Percentiles rank a stretch among this genome's conserved stretches.
These are phyloP conservation scores for Pseudolaguvia tuberculata DNA, from an alignment of 2,113 vertebrate genomes.

Conservation along the genomic window DNA sequence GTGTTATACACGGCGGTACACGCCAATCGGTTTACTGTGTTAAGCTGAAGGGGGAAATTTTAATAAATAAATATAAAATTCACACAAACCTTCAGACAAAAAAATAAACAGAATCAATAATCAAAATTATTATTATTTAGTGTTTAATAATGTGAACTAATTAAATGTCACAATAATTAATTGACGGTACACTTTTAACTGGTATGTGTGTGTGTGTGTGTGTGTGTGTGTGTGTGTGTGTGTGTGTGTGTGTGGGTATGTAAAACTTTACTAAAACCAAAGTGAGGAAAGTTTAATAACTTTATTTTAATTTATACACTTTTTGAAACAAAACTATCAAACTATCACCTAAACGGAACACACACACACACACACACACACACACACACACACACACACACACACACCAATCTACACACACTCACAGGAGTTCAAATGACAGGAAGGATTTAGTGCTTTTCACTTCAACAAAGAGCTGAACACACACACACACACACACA, in stretches of 20 bases:
- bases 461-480: slow-evolving; percentile 14
- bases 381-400: not conserved
- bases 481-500: not conserved
- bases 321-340: too few species aligned
- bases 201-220: not conserved
- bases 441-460: slow-evolving; percentile 30
- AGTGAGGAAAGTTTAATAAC: too few species aligned
- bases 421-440: slow-evolving; percentile 36
- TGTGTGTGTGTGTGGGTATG: too few species aligned
- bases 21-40: not conserved
- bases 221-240: not conserved
- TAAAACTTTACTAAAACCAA: too few species aligned
- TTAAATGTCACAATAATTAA: not conserved
- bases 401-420: not conserved
- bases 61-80: too few species aligned
- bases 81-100: too few species aligned
- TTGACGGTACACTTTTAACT: not conserved
- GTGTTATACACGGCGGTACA: too few species aligned
- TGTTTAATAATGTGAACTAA: not conserved
- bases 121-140: too few species aligned
- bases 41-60: too few species aligned
- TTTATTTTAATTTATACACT: too few species aligned
- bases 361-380: too few species aligned
- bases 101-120: too few species aligned
- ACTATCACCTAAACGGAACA: not conserved